Base-by-base conservation (phyloP, 2,113 vertebrate species). In the Tonatia bakeri region DNA sequence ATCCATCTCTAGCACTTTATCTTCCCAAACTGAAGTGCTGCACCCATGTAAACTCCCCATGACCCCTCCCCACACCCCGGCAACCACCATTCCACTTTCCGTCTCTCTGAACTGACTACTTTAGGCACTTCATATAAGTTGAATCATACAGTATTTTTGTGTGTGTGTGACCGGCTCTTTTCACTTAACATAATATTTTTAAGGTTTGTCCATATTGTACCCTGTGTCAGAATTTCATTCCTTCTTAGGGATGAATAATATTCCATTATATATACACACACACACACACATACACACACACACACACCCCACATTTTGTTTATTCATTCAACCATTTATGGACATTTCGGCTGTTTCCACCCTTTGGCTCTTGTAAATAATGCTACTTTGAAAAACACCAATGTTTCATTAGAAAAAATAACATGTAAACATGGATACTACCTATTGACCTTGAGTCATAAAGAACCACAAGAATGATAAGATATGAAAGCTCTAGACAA, bases 291-390 rank as follows among this genome's bases (percentile, higher is more conserved):
- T n/a, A n/a, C n/a, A n/a, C n/a, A n/a, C n/a, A n/a, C n/a, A n/a
- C n/a, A n/a, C n/a, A n/a, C n/a, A n/a, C n/a, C n/a, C 5, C 7
- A 3, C 31, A 45, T 72, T 72, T 89, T 73, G 10, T 73, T 52
- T 50, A 61, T 87, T 2, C 59, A 20, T 85, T 77, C 14, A 45
- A 83, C 43, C 33, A 14, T 50, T 92, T 67, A 64, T 38, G 20
- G 33, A 64, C 33, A 64, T 88, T 90, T 94, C 10, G 8, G 31
- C 88, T 84, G 16, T 93, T 92, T 87, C 50, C 1, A 84, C 47
- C 17, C 75, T 95, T 93, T 82, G 59, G 24, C 43, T 80, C 14
- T 80, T 95, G 52, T 85, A 64, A 88, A 79, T 72, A 84, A 47
- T 83, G 47, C n/a, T 92, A 5, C 15, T 70, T 10, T 83, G 31